Conservation (phyloP, 2,888 invertebrate genomes). For the Ceratothoa steindachneri region DNA sequence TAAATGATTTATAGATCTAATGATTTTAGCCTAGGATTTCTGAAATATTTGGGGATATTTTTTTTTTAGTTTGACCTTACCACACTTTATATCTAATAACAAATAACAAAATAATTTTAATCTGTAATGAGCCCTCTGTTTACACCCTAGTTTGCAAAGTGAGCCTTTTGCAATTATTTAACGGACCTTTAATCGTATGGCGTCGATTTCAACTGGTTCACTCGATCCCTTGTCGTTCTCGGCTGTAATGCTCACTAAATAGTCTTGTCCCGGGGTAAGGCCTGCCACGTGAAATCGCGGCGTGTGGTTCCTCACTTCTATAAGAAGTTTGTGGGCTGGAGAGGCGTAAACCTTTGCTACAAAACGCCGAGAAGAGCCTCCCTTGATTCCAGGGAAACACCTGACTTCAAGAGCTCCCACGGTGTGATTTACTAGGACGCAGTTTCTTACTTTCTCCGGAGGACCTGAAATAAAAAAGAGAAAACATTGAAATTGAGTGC, state of each 20-base stretch:
- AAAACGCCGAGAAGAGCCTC: slow-evolving; percentile 39
- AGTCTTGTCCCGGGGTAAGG: slow-evolving; percentile 41
- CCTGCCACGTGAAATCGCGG: slow-evolving; percentile 43
- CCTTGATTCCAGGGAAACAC: slow-evolving; percentile 40
- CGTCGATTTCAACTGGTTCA: slow-evolving; percentile 43
- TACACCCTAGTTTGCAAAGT: no score
- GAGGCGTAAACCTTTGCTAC: slow-evolving; percentile 42
- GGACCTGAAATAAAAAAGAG: slow-evolving; percentile 44
- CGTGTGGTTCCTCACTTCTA: slow-evolving; percentile 25
- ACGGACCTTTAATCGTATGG: slow-evolving; percentile 43
- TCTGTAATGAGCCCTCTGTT: no score
- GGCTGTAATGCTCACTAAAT: slow-evolving; percentile 43
- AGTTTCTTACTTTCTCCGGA: slow-evolving; percentile 40
- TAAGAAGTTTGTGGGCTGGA: slow-evolving; percentile 36
- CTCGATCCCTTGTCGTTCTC: slow-evolving; percentile 45
- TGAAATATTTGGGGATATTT: no score
- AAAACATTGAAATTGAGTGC: no score
- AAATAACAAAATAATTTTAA: no score
- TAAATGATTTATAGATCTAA: no score
- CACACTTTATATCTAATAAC: no score
- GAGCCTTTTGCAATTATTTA: no score
- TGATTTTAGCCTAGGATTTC: no score
- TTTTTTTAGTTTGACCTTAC: no score
- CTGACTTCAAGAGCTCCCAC: slow-evolving; percentile 41
- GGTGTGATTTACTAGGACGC: slow-evolving; percentile 41